Base-by-base conservation (phyloP, 2,888 invertebrate species). In the Scaptomyza caliginosa region DNA sequence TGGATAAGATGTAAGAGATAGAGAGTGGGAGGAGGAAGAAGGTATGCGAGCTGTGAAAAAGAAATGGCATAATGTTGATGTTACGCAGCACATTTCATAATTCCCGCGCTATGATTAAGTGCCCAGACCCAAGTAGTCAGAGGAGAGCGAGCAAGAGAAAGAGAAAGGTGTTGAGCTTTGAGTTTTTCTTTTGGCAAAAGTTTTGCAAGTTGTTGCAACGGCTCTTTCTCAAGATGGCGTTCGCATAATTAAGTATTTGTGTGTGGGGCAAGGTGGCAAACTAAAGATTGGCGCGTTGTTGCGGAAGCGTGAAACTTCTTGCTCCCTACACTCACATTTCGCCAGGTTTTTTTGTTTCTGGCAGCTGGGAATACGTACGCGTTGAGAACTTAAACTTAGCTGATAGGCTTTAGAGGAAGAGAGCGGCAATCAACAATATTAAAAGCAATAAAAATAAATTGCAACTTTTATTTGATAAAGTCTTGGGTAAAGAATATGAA, bases 51-150 rank as follows among this genome's bases (percentile, higher is more conserved):
- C 28, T 17, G 39, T 36, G 38, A 30, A 58, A 65, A 74, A 65
- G 67, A 45, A 57, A 49, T 43, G 43, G 43, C 28, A 39, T 38
- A 50, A 67, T 62, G 67, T 42, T 60, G 74, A 50, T 62, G 75
- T 80, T 81, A 80, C 84, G 73, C 75, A 84, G 84, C 80, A 81
- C 84, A 81, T 81, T 81, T 81, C 80, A 81, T 81, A 81, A 80
- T 84, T 81, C 80, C 80, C 80, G 80, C 81, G 80, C 81, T 63
- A 83, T 71, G 71, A 70, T 66, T 70, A 70, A 71, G 55, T 66
- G 64, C 52, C 49, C 52, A 30, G 54, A 39, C 49, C 40, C 13
- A 4, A 45, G 16, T 11, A 48, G 23, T 19, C 1, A 10, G 5
- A 3, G 34, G 32, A 34, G 43, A 2, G 6, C 0, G 8, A 34